Evolutionary conservation across 2,888 invertebrate genomes (phyloP), one percentile per base, ranked within the genome.

Genomic region (Dasysyrphus tricinctus): DNA sequence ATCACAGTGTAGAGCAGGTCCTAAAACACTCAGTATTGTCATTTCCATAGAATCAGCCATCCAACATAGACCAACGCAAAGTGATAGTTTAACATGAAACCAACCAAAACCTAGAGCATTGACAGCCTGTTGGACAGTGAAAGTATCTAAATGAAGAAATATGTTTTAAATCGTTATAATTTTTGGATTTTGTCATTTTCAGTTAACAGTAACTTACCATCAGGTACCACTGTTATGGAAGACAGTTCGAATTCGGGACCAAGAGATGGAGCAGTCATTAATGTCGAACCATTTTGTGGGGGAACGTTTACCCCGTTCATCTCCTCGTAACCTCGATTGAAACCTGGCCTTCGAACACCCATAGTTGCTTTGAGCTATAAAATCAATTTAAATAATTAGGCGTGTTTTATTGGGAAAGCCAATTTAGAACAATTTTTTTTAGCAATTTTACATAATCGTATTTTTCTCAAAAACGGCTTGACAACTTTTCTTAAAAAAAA

Each of bases 31-130:
- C 47, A 98, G 93, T 90, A 99, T 98, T 90, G 98, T 98, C 97
- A 98, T 98, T 93, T 98, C 98, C 98, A 98, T 98, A 75, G 98
- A 98, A 92, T 98, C 98, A 0, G 98, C 98, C 98, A 98, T 98
- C 98, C 97, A 97, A 91, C 97, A 97, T 1, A 97, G 93, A 0
- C 97, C 97, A 19, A 97, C 97, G 90, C 96, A 96, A 19, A 97
- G 93, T 0, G 97, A 97, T 59, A 97, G 91, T 91, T 97, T 97
- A 0, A 97, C 96, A 95, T 97, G 97, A 91, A 97, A 97, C 94
- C 96, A 97, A 44, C 97, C 97, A 92, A 97, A 97, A 2, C 97
- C 97, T 57, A 97, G 93, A 0, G 96, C 95, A 93, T 97, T 97
- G 24, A 97, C 97, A 47, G 97, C 97, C 93, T 97, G 97, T 67